These are phyloP conservation scores for Cinclus mexicanus DNA, from an alignment of 2,113 vertebrate genomes.

Conservation along the genomic window DNA sequence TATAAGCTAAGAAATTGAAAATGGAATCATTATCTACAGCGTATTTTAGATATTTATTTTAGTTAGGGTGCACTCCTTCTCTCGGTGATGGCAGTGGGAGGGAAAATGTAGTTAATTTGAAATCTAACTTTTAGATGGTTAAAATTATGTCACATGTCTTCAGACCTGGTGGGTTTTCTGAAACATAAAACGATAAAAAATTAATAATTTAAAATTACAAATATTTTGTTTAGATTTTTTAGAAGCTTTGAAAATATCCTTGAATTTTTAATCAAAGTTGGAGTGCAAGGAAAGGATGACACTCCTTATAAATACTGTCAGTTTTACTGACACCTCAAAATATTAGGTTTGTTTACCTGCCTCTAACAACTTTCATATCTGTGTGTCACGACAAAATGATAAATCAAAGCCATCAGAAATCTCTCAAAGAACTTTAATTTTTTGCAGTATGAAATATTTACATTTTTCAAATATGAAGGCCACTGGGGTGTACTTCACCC, in stretches of 20 bases:
- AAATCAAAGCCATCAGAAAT: neutral
- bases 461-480: neutral
- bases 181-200: neutral
- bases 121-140: neutral
- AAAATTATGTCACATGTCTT: neutral
- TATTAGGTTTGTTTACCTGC: neutral
- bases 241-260: neutral
- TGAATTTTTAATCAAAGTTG: slow-evolving; percentile 12
- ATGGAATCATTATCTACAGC: neutral
- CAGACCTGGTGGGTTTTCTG: neutral
- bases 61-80: neutral
- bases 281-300: neutral
- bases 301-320: neutral
- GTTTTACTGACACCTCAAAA: neutral
- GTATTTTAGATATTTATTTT: neutral
- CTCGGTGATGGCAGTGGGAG: neutral
- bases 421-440: neutral
- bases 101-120: neutral
- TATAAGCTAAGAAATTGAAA: neutral
- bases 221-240: neutral
- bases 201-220: neutral
- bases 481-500: neutral
- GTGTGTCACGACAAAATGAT: neutral
- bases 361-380: neutral
- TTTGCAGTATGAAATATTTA: neutral